Evolutionary conservation across 2,113 vertebrate species (phyloP).

Genomic region (Athene noctua): DNA sequence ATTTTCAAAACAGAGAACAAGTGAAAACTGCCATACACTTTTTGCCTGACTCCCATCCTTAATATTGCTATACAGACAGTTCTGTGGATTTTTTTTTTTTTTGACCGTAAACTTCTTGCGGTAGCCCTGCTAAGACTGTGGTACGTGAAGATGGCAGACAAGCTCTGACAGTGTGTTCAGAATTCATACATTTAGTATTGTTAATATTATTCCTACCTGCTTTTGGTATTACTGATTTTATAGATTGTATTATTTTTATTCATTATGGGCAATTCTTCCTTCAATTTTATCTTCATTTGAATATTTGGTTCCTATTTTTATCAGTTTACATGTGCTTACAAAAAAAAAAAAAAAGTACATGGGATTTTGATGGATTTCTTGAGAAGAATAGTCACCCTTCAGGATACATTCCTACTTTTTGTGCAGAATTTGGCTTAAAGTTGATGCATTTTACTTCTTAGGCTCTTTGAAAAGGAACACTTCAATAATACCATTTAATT

Average conservation of each 20-base stretch:
- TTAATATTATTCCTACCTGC: neutral
- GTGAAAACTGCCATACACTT: neutral
- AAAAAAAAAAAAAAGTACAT: neutral
- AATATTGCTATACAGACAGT: neutral
- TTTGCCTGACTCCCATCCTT: neutral
- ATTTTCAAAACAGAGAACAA: neutral
- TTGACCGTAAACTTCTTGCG: neutral
- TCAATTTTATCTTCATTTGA: neutral
- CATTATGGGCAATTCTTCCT: neutral
- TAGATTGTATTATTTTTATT: neutral
- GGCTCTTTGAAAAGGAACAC: neutral
- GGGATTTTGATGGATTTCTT: neutral
- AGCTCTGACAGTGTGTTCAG: neutral
- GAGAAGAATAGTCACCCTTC: neutral
- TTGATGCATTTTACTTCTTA: neutral
- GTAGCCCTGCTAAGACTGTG: neutral
- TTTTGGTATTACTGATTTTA: neutral
- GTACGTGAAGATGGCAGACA: neutral
- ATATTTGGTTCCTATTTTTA: neutral
- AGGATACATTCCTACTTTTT: neutral
- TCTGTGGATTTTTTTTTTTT: neutral
- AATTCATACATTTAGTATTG: neutral
- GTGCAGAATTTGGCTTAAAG: neutral
- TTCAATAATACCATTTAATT: neutral
- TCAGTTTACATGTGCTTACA: neutral